Conservation (phyloP, 92 coral and sea anemone species). For the Palythoa heliodiscus region DNA sequence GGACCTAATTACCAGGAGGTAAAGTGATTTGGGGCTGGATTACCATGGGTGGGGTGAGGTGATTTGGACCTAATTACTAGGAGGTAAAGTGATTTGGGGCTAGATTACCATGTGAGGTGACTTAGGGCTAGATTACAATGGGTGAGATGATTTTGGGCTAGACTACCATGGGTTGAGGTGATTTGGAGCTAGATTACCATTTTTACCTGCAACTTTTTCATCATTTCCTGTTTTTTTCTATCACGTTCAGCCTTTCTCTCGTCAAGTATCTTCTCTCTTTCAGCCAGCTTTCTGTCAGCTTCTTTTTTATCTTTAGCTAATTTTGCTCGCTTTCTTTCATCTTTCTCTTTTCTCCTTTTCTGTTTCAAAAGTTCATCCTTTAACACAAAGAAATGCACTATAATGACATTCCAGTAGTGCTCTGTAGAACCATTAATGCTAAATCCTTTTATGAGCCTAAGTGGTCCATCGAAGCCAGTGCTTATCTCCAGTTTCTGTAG, state of each 20-base stretch:
- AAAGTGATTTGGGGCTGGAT: too few relatives aligned
- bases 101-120: too few relatives aligned
- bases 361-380: slow-evolving; percentile 11
- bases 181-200: background rate
- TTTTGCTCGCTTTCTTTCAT: background rate
- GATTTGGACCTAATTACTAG: too few relatives aligned
- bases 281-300: background rate
- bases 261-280: background rate
- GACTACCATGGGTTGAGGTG: background rate
- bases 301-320: background rate
- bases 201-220: background rate
- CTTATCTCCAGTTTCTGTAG: too few relatives aligned
- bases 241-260: background rate
- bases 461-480: too few relatives aligned
- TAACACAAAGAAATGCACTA: background rate
- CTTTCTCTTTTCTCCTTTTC: background rate
- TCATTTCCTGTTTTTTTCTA: background rate
- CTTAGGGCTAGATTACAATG: too few relatives aligned
- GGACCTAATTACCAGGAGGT: too few relatives aligned
- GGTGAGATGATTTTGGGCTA: too few relatives aligned
- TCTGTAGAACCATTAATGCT: too few relatives aligned
- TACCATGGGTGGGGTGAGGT: too few relatives aligned
- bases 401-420: background rate
- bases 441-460: too few relatives aligned
- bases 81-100: too few relatives aligned